Conservation (phyloP, 2,888 invertebrate genomes). For the Blastobasis lacticolella region DNA sequence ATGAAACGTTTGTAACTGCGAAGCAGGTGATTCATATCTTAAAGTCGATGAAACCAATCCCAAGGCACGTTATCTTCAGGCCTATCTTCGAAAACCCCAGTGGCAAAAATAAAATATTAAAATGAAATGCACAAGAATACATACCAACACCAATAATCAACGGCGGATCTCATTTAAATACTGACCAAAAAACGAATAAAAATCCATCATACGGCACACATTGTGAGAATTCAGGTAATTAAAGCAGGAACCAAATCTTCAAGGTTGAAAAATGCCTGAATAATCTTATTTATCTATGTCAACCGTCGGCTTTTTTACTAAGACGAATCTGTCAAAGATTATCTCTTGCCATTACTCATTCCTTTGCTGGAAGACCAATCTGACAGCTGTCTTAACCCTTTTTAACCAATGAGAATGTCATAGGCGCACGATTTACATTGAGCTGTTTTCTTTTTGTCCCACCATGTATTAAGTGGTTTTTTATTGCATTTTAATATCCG, state of each 20-base stretch:
- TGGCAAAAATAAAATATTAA: neutral
- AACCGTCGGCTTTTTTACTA: slow-evolving; percentile 66
- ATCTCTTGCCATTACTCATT: slow-evolving; percentile 65
- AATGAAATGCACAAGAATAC: slow-evolving; percentile 1
- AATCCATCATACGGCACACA: slow-evolving; percentile 41
- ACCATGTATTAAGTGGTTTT: slow-evolving; percentile 41
- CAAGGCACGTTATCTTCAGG: too few relatives aligned
- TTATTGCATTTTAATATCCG: slow-evolving; percentile 47
- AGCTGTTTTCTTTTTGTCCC: slow-evolving; percentile 35
- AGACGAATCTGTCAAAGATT: slow-evolving; percentile 72
- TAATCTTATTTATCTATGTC: slow-evolving; percentile 70
- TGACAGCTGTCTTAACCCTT: slow-evolving; percentile 73
- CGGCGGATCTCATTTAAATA: slow-evolving; percentile 7
- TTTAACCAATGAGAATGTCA: slow-evolving; percentile 70
- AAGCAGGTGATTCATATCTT: too few relatives aligned
- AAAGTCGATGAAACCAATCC: too few relatives aligned
- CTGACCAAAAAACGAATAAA: slow-evolving; percentile 19
- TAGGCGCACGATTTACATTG: slow-evolving; percentile 60
- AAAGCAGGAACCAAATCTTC: slow-evolving; percentile 53
- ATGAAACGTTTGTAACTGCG: too few relatives aligned
- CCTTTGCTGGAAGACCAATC: slow-evolving; percentile 61
- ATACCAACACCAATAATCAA: slow-evolving; percentile 4
- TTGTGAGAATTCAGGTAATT: slow-evolving; percentile 72
- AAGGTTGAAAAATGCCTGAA: slow-evolving; percentile 59
- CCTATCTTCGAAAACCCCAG: too few relatives aligned